Conservation (phyloP, 2,113 vertebrate genomes). For the Gambusia affinis region DNA sequence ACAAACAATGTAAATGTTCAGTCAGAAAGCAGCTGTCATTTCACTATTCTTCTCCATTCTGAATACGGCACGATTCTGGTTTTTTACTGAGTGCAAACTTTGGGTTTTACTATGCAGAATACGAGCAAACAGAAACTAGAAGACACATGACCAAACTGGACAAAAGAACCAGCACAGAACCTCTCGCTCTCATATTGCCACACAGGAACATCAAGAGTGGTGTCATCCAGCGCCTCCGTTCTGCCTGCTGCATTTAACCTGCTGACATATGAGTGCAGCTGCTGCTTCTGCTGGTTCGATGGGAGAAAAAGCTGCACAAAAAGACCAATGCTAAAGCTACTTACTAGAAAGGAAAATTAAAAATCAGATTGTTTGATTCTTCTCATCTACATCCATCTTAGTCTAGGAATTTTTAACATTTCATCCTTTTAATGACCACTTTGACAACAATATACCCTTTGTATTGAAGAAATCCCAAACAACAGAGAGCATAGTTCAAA, state of each 20-base stretch:
- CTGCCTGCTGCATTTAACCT: slow-evolving; percentile 9
- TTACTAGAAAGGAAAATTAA: too few relatives aligned
- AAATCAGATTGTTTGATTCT: background rate
- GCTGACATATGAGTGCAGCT: background rate
- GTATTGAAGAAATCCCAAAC: background rate
- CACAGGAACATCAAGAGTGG: slow-evolving; percentile 3
- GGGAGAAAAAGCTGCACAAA: background rate
- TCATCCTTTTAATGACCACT: background rate
- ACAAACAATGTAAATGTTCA: slow-evolving; percentile 12
- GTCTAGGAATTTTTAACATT: background rate
- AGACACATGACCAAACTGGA: background rate
- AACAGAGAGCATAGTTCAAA: too few relatives aligned
- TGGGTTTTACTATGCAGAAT: too few relatives aligned
- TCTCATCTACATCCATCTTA: background rate
- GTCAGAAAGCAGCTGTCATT: background rate
- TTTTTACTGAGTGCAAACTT: too few relatives aligned
- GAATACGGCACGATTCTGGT: too few relatives aligned
- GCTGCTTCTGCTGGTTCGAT: background rate
- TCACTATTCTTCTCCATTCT: background rate
- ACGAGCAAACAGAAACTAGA: background rate
- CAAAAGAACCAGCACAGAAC: slow-evolving; percentile 6
- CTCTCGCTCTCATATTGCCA: slow-evolving; percentile 13
- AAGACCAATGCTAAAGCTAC: background rate
- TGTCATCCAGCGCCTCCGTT: background rate
- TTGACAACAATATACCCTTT: background rate